Percentiles rank a stretch among this genome's conserved stretches.
These are phyloP conservation scores for Sebastes minor DNA, from an alignment of 2,797 vertebrate genomes.

Conservation along the genomic window DNA sequence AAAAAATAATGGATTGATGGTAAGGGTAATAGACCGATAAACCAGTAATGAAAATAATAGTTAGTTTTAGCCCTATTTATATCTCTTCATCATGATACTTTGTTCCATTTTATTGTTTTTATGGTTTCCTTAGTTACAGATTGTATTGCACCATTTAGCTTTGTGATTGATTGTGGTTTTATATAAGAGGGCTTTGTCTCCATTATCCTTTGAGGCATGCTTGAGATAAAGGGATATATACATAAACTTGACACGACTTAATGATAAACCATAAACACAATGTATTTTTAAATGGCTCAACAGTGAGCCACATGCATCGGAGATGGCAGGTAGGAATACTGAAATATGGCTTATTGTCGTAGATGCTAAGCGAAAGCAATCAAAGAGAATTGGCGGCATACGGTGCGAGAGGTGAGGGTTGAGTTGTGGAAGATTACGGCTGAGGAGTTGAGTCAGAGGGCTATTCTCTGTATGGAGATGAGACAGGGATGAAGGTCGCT, in stretches of 20 bases:
- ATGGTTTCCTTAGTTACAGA: not conserved
- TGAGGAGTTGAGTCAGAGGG: conserved; percentile 56
- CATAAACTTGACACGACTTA: conserved; percentile 49
- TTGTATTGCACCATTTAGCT: conserved; percentile 22
- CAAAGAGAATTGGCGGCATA: conserved; percentile 33
- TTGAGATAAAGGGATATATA: conserved; percentile 34
- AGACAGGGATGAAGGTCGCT: conserved; percentile 70
- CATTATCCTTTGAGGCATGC: conserved; percentile 35
- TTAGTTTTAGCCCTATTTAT: not conserved
- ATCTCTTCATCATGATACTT: not conserved
- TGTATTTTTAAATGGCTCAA: conserved; percentile 55
- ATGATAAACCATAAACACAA: conserved; percentile 55
- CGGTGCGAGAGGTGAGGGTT: conserved; percentile 59
- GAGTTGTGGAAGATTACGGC: conserved; percentile 52
- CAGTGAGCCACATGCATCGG: conserved; percentile 9
- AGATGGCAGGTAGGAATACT: conserved; percentile 37
- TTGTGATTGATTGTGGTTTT: conserved; percentile 25
- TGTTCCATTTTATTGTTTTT: not conserved
- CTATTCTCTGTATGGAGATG: conserved; percentile 74
- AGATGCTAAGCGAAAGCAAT: conserved; percentile 68
- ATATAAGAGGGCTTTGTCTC: conserved; percentile 30
- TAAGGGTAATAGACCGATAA: not conserved
- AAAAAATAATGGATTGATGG: not conserved
- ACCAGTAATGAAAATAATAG: not conserved
- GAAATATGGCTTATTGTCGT: conserved; percentile 65